These are phyloP conservation scores for Eucidaris tribuloides DNA, from an alignment of 35 echinoderm and acorn worm genomes.

Conservation along the genomic window DNA sequence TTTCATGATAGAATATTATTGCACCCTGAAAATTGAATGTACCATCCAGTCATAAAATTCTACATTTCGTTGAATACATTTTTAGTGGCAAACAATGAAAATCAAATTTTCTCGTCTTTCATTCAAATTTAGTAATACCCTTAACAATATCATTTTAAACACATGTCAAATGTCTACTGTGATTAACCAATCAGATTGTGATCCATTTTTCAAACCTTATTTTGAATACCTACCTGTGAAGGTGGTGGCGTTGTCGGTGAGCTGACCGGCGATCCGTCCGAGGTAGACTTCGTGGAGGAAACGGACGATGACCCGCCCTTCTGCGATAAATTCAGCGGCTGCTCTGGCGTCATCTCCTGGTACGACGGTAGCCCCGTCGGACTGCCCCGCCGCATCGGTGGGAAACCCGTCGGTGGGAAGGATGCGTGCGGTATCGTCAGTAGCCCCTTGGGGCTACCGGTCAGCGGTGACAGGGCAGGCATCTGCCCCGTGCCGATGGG, in stretches of 20 bases:
- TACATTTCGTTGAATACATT: too few relatives aligned
- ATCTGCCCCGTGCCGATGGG: slow-evolving; percentile 40
- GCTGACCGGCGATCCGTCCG: background rate
- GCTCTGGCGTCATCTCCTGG: slow-evolving; percentile 35
- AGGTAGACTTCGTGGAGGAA: background rate
- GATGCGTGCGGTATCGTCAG: slow-evolving; percentile 75
- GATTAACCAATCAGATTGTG: too few relatives aligned
- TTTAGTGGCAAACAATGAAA: too few relatives aligned
- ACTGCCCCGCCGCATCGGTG: slow-evolving; percentile 39
- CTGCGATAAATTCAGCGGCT: slow-evolving; percentile 66
- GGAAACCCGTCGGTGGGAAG: slow-evolving; percentile 60
- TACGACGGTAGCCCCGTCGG: slow-evolving; percentile 36
- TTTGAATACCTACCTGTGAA: too few relatives aligned
- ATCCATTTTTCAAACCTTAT: too few relatives aligned
- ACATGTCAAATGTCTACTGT: too few relatives aligned
- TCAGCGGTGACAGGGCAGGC: slow-evolving; percentile 35
- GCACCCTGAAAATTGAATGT: too few relatives aligned
- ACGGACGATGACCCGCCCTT: slow-evolving; percentile 18
- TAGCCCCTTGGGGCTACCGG: slow-evolving; percentile 49
- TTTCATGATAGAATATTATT: too few relatives aligned
- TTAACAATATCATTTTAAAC: too few relatives aligned
- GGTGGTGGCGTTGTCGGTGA: slow-evolving; percentile 39
- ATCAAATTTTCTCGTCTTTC: too few relatives aligned
- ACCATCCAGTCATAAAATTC: too few relatives aligned
- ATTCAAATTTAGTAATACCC: too few relatives aligned